These are phyloP conservation scores for Achroia grisella DNA, from an alignment of 1,140 invertebrate genomes.

Conservation along the genomic window DNA sequence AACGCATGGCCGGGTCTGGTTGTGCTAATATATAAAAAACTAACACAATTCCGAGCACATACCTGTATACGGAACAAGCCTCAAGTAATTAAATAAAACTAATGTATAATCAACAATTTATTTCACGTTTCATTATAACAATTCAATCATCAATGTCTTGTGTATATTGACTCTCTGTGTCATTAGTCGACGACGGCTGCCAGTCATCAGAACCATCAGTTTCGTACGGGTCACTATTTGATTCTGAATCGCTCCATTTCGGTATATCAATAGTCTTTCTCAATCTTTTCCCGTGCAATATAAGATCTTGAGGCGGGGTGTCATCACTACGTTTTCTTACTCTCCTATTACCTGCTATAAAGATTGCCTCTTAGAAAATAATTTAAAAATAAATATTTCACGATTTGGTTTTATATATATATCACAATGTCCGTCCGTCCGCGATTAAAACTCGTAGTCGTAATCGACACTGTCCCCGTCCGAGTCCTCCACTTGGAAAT, in stretches of 20 bases:
- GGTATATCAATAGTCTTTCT: conserved; percentile 22
- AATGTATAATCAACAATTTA: not conserved
- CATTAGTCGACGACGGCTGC: conserved; percentile 17
- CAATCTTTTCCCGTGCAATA: conserved; percentile 36
- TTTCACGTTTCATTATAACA: not conserved
- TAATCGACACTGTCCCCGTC: conserved; percentile 59
- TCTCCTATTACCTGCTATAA: conserved; percentile 14
- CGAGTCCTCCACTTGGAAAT: conserved; percentile 44
- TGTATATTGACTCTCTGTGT: conserved; percentile 23
- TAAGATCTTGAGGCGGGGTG: conserved; percentile 14
- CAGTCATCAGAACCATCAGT: conserved; percentile 29
- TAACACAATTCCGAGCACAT: too few species aligned
- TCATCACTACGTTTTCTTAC: conserved; percentile 11
- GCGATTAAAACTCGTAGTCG: conserved; percentile 53
- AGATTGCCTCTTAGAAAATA: conserved; percentile 1
- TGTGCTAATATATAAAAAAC: too few species aligned
- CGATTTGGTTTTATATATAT: not conserved
- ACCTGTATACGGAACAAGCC: too few species aligned
- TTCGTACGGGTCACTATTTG: conserved; percentile 33
- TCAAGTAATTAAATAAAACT: conserved; percentile 8
- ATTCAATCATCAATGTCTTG: conserved; percentile 13
- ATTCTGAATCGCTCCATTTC: conserved; percentile 20
- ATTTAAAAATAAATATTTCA: not conserved
- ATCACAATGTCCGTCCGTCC: conserved; percentile 13
- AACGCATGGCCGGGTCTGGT: too few species aligned